These are phyloP conservation scores for Nymphalis c-album DNA, from an alignment of 2,888 invertebrate genomes.

Conservation along the genomic window DNA sequence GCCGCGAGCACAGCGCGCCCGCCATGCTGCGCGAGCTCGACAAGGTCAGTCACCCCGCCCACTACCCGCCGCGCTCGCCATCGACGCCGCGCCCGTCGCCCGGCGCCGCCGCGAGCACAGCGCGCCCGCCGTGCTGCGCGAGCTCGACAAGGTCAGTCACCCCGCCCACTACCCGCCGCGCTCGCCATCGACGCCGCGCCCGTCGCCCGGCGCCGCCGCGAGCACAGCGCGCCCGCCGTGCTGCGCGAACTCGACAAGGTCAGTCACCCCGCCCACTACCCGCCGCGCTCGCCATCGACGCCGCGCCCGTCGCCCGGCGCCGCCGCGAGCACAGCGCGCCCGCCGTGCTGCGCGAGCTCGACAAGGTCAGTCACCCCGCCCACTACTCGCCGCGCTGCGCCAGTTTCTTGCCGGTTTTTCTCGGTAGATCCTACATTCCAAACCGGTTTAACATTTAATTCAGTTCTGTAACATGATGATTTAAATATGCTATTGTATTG, in stretches of 20 bases:
- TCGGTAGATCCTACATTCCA: too few species aligned
- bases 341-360: constrained; percentile 88
- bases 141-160: constrained; percentile 89
- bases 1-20: constrained; percentile 81
- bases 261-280: too few species aligned
- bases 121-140: constrained; percentile 84
- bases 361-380: constrained; percentile 84
- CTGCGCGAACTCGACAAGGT: constrained; percentile 94
- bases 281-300: too few species aligned
- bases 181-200: too few species aligned
- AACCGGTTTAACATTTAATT: too few species aligned
- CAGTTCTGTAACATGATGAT: not conserved
- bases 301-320: constrained; percentile 29
- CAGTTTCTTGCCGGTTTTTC: too few species aligned
- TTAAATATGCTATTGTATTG: too few species aligned
- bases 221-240: constrained; percentile 83
- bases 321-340: constrained; percentile 82
- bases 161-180: constrained; percentile 88
- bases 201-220: too few species aligned
- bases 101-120: constrained; percentile 88
- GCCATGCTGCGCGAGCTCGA: constrained; percentile 89
- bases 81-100: too few species aligned
- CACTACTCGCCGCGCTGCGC: too few species aligned
- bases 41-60: constrained; percentile 85
- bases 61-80: constrained; percentile 89